Conservation (phyloP, 1,140 invertebrate genomes). For the Ephestia elutella region DNA sequence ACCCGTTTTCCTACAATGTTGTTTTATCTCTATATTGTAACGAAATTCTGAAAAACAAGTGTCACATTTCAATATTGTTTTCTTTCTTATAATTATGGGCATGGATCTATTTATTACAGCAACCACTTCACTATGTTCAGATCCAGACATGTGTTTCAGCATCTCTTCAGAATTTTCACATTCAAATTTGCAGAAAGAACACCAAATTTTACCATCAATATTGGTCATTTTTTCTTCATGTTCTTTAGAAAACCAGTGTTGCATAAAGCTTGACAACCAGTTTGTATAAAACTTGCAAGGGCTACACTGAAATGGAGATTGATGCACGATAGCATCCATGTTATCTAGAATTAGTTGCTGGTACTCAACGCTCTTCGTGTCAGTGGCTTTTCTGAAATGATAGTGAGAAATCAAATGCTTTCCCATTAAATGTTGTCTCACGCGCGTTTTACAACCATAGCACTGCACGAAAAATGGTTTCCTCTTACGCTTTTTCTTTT, state of each 20-base stretch:
- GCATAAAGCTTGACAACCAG: slow-evolving; percentile 80
- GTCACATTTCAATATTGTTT: slow-evolving; percentile 76
- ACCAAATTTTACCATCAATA: slow-evolving; percentile 80
- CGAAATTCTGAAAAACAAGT: slow-evolving; percentile 79
- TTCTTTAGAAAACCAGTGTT: slow-evolving; percentile 81
- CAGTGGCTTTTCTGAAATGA: slow-evolving; percentile 81
- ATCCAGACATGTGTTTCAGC: slow-evolving; percentile 80
- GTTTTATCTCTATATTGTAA: slow-evolving; percentile 81
- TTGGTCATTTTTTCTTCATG: slow-evolving; percentile 75
- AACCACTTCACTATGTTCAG: slow-evolving; percentile 81
- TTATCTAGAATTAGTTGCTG: slow-evolving; percentile 82
- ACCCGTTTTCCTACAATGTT: slow-evolving; percentile 75
- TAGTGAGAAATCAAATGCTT: slow-evolving; percentile 90
- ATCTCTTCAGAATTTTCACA: slow-evolving; percentile 79
- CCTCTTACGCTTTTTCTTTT: slow-evolving; percentile 73
- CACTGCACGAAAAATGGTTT: slow-evolving; percentile 78
- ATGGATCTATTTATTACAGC: slow-evolving; percentile 85
- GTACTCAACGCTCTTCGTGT: slow-evolving; percentile 70
- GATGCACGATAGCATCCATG: slow-evolving; percentile 83
- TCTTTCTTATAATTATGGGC: slow-evolving; percentile 84
- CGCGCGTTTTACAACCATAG: slow-evolving; percentile 80
- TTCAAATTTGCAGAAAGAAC: slow-evolving; percentile 84
- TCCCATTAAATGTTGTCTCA: slow-evolving; percentile 81
- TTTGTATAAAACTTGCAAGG: slow-evolving; percentile 91
- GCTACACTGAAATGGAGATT: slow-evolving; percentile 88